Evolutionary conservation across 2,113 vertebrate genomes (phyloP).

Genomic region (Lethenteron reissneri): DNA sequence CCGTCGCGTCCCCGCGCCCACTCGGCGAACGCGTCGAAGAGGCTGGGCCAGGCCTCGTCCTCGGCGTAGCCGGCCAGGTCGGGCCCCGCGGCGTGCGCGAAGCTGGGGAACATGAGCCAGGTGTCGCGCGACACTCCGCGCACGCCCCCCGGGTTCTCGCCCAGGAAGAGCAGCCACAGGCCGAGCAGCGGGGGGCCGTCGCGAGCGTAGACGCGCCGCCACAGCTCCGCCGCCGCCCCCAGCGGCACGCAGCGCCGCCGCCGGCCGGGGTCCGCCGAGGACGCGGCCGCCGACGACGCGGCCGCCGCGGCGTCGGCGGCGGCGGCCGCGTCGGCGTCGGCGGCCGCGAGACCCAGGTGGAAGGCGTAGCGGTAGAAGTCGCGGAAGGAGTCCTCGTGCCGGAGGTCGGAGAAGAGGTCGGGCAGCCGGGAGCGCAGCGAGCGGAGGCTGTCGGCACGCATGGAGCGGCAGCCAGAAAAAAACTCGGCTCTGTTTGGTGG

Average conservation of each 20-base stretch:
- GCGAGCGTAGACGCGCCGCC: conserved; percentile 89
- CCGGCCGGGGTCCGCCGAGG: too few relatives aligned
- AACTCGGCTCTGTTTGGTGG: conserved; percentile 29
- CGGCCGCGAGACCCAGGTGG: conserved; percentile 88
- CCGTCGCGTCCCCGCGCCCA: conserved; percentile 22
- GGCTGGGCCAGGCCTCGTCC: conserved; percentile 97
- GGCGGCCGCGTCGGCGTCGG: conserved; percentile 36
- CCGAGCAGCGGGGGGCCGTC: conserved; percentile 67
- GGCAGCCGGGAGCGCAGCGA: conserved; percentile 68
- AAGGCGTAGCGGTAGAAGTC: conserved; percentile 98
- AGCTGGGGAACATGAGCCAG: conserved; percentile 99
- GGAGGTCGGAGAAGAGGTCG: conserved; percentile 60
- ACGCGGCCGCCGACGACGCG: conserved; percentile 21
- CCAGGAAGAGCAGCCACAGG: conserved; percentile 82
- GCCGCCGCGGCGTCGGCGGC: conserved; percentile 37
- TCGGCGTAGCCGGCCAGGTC: conserved; percentile 97
- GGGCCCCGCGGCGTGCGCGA: conserved; percentile 87
- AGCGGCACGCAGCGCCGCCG: conserved; percentile 69
- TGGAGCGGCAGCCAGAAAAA: conserved; percentile 86
- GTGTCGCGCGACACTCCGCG: conserved; percentile 96
- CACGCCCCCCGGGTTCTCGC: conserved; percentile 76
- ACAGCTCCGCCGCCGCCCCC: conserved; percentile 88
- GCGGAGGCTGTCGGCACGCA: conserved; percentile 77
- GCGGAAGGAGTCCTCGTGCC: conserved; percentile 83
- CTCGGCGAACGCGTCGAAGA: conserved; percentile 94